Conservation (phyloP, 2,797 vertebrate species). For the Avahi laniger region DNA sequence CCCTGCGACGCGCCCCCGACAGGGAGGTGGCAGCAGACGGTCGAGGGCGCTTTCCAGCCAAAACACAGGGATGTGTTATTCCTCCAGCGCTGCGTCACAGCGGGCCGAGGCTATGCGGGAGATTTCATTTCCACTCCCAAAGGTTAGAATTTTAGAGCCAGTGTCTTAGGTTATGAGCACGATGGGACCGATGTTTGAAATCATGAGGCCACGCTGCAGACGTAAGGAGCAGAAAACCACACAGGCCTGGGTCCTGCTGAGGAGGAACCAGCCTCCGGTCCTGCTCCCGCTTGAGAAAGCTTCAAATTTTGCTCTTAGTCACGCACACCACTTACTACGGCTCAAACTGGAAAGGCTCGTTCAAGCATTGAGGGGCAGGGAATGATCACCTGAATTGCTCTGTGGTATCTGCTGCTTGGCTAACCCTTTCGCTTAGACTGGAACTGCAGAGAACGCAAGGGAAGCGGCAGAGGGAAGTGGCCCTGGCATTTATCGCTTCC, state of each 20-base stretch:
- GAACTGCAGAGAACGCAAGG: not conserved
- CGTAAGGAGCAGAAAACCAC: not conserved
- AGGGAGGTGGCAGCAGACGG: not conserved
- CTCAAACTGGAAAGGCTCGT: not conserved
- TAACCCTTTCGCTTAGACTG: not conserved
- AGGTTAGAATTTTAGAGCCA: not conserved
- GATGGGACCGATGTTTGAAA: not conserved
- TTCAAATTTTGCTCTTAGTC: not conserved
- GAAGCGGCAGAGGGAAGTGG: not conserved
- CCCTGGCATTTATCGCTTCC: not conserved
- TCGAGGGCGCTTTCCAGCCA: not conserved
- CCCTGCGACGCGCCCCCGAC: rapidly evolving
- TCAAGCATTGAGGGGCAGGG: not conserved
- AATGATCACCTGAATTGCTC: not conserved
- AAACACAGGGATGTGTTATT: not conserved
- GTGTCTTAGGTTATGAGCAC: not conserved
- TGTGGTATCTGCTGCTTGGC: not conserved
- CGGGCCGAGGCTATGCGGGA: not conserved
- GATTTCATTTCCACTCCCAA: not conserved
- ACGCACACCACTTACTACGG: not conserved
- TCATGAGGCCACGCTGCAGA: not conserved
- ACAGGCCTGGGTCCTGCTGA: not conserved
- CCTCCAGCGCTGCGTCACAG: not conserved
- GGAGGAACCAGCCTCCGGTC: not conserved
- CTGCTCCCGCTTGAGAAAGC: not conserved